Percentiles rank a stretch among this genome's conserved stretches.
phyloP scores from a whole-genome alignment of 2,797 vertebrate genomes.

The Bradypus variegatus region DNA sequence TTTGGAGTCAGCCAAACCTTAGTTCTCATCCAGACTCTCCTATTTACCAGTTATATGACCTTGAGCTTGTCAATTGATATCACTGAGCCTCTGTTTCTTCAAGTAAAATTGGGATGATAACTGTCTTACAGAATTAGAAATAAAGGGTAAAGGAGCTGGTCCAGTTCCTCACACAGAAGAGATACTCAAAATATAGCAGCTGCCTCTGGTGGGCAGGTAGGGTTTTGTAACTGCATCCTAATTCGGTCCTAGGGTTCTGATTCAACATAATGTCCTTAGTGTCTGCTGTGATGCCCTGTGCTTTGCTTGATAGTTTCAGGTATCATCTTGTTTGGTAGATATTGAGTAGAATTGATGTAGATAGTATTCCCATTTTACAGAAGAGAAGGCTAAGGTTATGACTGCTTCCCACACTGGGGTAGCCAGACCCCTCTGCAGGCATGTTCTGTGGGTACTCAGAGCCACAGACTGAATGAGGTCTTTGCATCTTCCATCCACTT shows the following conservation, averaged over 20 bases:
- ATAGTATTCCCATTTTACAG: not conserved
- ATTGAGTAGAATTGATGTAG: not conserved
- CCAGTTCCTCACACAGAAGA: not conserved
- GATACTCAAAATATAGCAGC: not conserved
- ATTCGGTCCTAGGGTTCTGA: not conserved
- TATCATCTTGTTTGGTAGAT: not conserved
- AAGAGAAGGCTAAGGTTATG: not conserved
- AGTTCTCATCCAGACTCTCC: not conserved
- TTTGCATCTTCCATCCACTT: not conserved
- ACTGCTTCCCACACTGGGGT: not conserved
- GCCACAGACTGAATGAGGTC: not conserved
- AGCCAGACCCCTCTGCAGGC: not conserved
- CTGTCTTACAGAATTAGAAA: not conserved
- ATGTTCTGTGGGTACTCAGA: not conserved
- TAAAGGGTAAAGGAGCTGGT: not conserved
- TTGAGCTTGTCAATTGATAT: constrained; percentile 1
- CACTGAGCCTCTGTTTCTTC: not conserved
- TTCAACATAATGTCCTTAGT: not conserved
- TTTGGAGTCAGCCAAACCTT: not conserved
- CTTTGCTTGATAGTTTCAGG: not conserved
- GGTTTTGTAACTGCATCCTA: not conserved
- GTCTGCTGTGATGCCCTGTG: not conserved
- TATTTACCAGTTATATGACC: not conserved
- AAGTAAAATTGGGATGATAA: not conserved
- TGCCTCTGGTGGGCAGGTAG: not conserved